Conservation (phyloP, 2,113 vertebrate genomes). For the Fregetta grallaria region DNA sequence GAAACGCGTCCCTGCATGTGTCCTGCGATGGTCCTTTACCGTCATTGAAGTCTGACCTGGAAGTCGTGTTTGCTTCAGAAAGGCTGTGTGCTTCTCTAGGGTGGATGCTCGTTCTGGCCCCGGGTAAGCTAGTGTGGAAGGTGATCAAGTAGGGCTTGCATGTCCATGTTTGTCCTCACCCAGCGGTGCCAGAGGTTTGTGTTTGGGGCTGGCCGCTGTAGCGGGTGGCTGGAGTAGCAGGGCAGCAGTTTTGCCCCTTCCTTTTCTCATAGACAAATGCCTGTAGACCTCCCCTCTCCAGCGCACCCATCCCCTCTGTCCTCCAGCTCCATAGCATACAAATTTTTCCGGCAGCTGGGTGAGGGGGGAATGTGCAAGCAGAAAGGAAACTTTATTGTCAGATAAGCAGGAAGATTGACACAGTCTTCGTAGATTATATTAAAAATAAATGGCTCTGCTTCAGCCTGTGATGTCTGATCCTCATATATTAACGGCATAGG, state of each 20-base stretch:
- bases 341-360: not conserved
- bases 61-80: not conserved
- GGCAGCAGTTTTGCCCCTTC: not conserved
- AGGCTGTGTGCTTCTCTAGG: accelerated
- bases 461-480: not conserved
- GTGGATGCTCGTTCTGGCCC: accelerated
- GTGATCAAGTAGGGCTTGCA: not conserved
- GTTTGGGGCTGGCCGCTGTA: not conserved
- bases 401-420: not conserved
- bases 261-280: not conserved
- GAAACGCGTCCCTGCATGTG: not conserved
- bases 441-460: constrained; percentile 7
- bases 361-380: not conserved
- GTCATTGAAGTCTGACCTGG: accelerated
- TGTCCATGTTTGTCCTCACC: accelerated
- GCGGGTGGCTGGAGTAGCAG: not conserved
- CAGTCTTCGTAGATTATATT: not conserved
- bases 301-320: accelerated
- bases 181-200: not conserved
- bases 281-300: not conserved
- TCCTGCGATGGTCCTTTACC: not conserved
- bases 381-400: not conserved
- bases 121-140: not conserved
- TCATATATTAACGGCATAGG: not conserved
- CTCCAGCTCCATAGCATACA: not conserved